Percentiles rank a stretch among this genome's conserved stretches.
Evolutionary conservation across 2,113 vertebrate genomes (phyloP).

Genomic region (Urocitellus parryii): DNA sequence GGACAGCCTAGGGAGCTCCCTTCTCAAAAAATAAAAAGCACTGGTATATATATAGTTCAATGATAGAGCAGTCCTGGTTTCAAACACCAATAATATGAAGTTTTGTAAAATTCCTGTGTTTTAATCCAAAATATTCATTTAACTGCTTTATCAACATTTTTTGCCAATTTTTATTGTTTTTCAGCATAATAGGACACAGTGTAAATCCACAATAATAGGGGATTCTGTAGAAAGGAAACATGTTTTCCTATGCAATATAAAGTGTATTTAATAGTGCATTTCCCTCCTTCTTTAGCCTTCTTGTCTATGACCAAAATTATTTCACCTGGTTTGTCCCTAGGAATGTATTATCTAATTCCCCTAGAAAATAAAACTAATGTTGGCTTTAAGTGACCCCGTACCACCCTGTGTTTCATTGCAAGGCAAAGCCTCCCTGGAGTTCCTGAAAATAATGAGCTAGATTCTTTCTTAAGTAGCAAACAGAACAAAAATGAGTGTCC

Average conservation of each 20-base stretch:
- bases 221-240: not conserved
- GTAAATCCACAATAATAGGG: not conserved
- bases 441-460: conserved; percentile 47
- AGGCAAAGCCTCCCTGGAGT: not conserved
- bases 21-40: too few relatives aligned
- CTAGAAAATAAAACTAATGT: conserved; percentile 1
- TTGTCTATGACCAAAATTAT: not conserved
- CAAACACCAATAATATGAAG: too few relatives aligned
- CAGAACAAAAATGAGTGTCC: conserved; percentile 17
- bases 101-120: not conserved
- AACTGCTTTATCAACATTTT: not conserved
- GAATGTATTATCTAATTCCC: not conserved
- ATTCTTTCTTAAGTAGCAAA: conserved; percentile 7
- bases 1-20: too few relatives aligned
- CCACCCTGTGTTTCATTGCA: not conserved
- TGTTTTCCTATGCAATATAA: not conserved
- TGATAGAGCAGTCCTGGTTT: too few relatives aligned
- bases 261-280: not conserved
- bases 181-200: not conserved
- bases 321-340: not conserved
- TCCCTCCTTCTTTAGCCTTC: not conserved
- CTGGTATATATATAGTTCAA: too few relatives aligned
- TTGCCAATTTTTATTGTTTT: conserved; percentile 52
- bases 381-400: not conserved
- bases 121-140: not conserved